Evolutionary conservation across 2,113 vertebrate species (phyloP), one percentile per base, ranked within the genome.

Genomic region (Scopus umbretta): DNA sequence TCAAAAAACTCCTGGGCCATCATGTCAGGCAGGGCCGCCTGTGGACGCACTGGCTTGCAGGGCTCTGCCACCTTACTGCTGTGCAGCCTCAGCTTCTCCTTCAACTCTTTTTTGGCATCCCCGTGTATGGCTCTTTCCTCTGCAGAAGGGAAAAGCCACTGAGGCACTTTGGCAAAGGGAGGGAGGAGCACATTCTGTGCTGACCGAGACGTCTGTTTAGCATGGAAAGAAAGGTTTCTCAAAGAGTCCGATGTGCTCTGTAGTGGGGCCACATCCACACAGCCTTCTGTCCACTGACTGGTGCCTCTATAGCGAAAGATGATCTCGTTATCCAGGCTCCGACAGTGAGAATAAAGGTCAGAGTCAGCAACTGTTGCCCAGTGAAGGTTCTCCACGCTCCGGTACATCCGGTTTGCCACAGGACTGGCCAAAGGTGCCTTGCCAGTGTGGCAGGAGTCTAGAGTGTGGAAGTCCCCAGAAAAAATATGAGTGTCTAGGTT

Each of bases 371-470:
- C 49, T 4, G 94, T 32, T 90, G 95, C 97, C 98, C 98, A 98
- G 95, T 98, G 99, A n/a, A 99, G 97, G 97, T 99, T 98, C 97
- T 99, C 99, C 98, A 99, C 98, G 62, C 99, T 99, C 71, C 98
- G 98, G 90, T 98, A 99, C 66, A 98, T 98, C 86, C 99, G 97
- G 25, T 97, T 93, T 84, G 96, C 96, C 93, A 88, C 73, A 81
- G 82, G 56, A 65, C 40, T 63, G 67, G 80, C 82, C 86, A 91
- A 79, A 86, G 83, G 58, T 45, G 92, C 80, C 95, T 90, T 91
- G 71, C 91, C 96, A 19, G 58, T 63, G 56, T 90, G 91, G 61
- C 92, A 92, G 67, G 56, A 96, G 53, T 94, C 96, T 66, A 87
- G 83, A 19, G 91, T 85, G 53, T 84, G 95, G 65, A 91, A 94